Evolutionary conservation across 2,113 vertebrate genomes (phyloP), one percentile per base, ranked within the genome.

Genomic region (Oncorhynchus gorbuscha): DNA sequence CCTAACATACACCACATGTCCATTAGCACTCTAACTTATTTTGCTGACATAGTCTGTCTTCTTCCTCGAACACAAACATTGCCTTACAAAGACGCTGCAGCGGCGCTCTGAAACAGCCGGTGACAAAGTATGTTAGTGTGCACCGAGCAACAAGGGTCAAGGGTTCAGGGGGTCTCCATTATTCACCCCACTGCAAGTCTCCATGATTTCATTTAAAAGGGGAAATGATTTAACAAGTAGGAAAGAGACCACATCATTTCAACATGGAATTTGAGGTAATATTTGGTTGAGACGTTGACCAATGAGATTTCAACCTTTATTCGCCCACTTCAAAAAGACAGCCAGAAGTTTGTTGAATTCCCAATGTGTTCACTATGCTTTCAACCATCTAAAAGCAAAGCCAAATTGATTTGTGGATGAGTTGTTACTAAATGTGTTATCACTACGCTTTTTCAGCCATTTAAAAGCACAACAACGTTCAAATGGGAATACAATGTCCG

Each of bases 21-120:
- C 70, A 79, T 83, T 81, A 79, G 76, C 14, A 28, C 49, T 45
- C 66, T 79, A 22, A 28, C 73, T 83, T 71, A 45, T 64, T 5
- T 26, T 5, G 20, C 76, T 59, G 64, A 48, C 62, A 68, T 61
- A 51, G 55, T 67, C 73, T 12, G 61, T 26, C 59, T 67, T 28
- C n/a, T 12, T 4, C 59, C 32, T 55, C 71, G 20, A 30, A 24
- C 71, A 8, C 26, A 69, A 69, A 69, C 67, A n/a, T 69, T n/a
- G 67, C 67, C 67, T 39, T 20, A 39, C 67, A 45, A 69, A 39
- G 67, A 68, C 32, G 18, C 66, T 26, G 14, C 8, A 5, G 6
- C 4, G 2, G 16, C 2, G 55, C 20, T 6, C 55, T 22, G n/a
- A 22, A 22, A n/a, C 70, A 1, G 70, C 49, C 70, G 14, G 35